Evolutionary conservation across 2,113 vertebrate genomes (phyloP).

Genomic region (Passer montanus): DNA sequence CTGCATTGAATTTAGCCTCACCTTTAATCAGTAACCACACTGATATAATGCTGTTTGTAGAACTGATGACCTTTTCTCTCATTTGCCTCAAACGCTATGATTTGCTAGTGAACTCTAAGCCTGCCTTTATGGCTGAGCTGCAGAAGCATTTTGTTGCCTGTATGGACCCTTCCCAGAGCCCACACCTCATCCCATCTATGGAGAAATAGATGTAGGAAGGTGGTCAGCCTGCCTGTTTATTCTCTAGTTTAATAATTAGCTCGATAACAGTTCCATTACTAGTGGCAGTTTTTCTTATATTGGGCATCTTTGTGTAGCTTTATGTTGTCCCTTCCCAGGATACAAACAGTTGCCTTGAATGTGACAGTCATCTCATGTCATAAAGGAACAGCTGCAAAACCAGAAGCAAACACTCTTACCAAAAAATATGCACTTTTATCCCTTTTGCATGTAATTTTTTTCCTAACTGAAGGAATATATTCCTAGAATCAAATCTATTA

Average conservation of each 20-base stretch:
- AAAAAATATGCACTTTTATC: neutral
- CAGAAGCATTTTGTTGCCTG: constrained; percentile 12
- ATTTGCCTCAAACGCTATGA: constrained; percentile 12
- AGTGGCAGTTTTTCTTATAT: neutral
- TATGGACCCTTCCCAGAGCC: neutral
- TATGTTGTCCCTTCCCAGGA: neutral
- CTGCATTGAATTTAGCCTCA: neutral
- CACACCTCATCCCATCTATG: neutral
- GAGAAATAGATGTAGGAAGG: neutral
- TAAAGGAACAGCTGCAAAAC: neutral
- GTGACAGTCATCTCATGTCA: neutral
- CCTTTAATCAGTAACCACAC: neutral
- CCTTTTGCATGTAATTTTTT: neutral
- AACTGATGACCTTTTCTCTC: constrained; percentile 19
- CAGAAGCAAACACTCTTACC: neutral
- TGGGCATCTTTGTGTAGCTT: neutral
- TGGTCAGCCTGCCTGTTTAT: neutral
- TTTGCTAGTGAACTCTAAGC: constrained; percentile 9
- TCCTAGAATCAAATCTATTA: neutral
- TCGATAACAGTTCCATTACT: neutral
- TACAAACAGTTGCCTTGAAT: neutral
- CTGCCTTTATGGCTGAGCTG: constrained; percentile 9
- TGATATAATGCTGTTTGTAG: neutral
- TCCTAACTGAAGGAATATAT: neutral
- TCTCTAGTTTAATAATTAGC: neutral